Conservation (phyloP, 2,797 vertebrate genomes). For the Chrosomus eos region DNA sequence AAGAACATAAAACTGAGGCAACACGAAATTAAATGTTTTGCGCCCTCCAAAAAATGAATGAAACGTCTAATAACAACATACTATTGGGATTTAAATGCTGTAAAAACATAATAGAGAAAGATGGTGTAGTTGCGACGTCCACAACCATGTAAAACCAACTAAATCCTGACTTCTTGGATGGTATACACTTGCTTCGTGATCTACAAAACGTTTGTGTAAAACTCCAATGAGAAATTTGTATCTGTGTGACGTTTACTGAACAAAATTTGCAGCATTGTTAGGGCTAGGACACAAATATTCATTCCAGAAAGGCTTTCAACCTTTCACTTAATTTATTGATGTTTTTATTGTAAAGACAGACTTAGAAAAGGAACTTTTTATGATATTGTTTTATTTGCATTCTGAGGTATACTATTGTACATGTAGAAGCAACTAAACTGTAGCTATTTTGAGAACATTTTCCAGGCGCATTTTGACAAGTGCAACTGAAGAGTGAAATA, state of each 20-base stretch:
- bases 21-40: neutral
- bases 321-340: neutral
- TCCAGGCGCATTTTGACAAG: neutral
- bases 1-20: neutral
- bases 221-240: neutral
- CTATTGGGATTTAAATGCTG: neutral
- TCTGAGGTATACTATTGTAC: neutral
- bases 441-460: neutral
- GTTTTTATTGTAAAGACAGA: neutral
- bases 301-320: neutral
- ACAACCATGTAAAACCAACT: neutral
- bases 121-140: neutral
- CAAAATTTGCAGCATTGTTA: neutral
- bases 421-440: neutral
- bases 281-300: neutral
- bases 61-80: neutral
- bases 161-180: neutral
- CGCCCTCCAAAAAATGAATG: neutral
- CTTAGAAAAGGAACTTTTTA: neutral
- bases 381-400: neutral
- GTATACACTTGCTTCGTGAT: neutral
- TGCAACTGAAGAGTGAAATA: neutral
- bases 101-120: neutral
- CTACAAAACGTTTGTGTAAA: neutral
- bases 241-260: neutral